Evolutionary conservation across 2,113 vertebrate species (phyloP).

Genomic region (Leiothrix lutea): DNA sequence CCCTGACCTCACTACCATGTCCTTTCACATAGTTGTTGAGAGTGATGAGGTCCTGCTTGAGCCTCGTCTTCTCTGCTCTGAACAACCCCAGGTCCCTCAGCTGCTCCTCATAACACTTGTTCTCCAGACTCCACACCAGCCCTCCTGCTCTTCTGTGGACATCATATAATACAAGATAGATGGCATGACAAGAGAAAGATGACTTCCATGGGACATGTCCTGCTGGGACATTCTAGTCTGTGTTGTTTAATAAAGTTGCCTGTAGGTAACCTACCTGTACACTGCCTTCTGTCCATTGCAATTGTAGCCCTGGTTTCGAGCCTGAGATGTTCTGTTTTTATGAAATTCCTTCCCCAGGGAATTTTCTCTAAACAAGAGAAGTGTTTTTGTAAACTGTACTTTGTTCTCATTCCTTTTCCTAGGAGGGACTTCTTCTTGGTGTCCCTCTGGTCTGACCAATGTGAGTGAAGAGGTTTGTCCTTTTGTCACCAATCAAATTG

Average conservation of each 20-base stretch:
- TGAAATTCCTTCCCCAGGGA: no score
- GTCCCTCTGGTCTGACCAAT: no score
- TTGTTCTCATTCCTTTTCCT: no score
- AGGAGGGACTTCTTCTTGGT: no score
- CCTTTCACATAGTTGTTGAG: not conserved
- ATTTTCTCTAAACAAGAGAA: no score
- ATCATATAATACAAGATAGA: not conserved
- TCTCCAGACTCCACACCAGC: not conserved
- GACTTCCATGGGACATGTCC: not conserved
- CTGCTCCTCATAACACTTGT: not conserved
- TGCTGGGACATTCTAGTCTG: not conserved
- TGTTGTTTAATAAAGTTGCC: not conserved
- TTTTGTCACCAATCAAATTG: no score
- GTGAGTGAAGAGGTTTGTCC: no score
- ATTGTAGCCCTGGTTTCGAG: no score
- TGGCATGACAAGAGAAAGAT: not conserved
- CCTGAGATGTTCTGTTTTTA: no score
- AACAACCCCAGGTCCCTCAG: not conserved
- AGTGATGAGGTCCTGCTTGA: not conserved
- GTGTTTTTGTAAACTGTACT: no score
- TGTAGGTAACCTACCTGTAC: not conserved
- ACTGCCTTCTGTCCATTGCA: not conserved
- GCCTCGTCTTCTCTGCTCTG: not conserved
- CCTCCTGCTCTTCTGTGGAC: not conserved
- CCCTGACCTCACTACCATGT: fast-evolving